Evolutionary conservation across 2,113 vertebrate genomes (phyloP).

Genomic region (Bostrychus sinensis): DNA sequence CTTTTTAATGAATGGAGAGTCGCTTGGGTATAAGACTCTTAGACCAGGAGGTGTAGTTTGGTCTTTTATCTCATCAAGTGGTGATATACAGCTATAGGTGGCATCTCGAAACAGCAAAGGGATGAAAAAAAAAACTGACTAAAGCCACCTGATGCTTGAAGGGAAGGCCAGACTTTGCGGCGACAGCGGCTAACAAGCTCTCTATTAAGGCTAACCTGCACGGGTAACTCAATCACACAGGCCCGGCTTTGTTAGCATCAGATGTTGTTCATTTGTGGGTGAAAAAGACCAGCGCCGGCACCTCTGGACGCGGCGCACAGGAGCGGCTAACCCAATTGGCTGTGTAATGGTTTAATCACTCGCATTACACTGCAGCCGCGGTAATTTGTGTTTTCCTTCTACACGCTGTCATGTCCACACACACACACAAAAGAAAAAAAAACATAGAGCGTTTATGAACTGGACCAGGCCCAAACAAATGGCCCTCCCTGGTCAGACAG

Average conservation of each 20-base stretch:
- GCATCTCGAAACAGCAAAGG: slow-evolving; percentile 15
- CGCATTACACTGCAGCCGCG: slow-evolving; percentile 73
- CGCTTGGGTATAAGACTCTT: slow-evolving; percentile 43
- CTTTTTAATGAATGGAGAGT: slow-evolving; percentile 67
- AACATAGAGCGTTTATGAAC: slow-evolving; percentile 10
- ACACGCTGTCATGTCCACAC: slow-evolving; percentile 6
- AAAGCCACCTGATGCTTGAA: slow-evolving; percentile 65
- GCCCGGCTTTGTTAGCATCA: slow-evolving; percentile 22
- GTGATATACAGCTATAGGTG: slow-evolving; percentile 13
- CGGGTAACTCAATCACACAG: slow-evolving; percentile 54
- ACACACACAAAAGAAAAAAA: too few species aligned
- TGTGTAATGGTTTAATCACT: slow-evolving; percentile 81
- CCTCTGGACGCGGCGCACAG: slow-evolving; percentile 55
- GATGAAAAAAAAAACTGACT: slow-evolving; percentile 26
- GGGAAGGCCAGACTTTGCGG: slow-evolving; percentile 46
- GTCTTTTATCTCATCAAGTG: slow-evolving; percentile 57
- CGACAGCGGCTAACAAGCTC: slow-evolving; percentile 60
- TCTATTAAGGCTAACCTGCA: slow-evolving; percentile 61
- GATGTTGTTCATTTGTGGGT: slow-evolving; percentile 25
- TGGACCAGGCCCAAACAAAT: slow-evolving; percentile 38
- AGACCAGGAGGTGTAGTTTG: slow-evolving; percentile 12
- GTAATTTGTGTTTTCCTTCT: slow-evolving; percentile 72
- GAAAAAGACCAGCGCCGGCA: slow-evolving; percentile 23
- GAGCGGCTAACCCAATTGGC: slow-evolving; percentile 72
- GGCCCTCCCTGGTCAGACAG: slow-evolving; percentile 11